These are phyloP conservation scores for Pseudolaguvia tuberculata DNA, from an alignment of 2,113 vertebrate species.

Conservation along the genomic window DNA sequence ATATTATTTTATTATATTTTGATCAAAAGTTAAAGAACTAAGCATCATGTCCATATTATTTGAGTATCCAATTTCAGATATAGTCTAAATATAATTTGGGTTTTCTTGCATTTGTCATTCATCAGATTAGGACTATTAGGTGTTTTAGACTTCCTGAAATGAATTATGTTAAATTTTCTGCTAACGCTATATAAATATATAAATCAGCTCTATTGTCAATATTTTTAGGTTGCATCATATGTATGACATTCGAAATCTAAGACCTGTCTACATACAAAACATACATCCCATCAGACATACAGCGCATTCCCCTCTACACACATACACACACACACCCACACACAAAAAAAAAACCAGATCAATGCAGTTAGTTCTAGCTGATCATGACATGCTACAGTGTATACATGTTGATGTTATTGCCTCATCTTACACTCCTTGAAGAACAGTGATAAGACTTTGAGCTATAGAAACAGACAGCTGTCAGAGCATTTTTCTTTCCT, in stretches of 20 bases:
- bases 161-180: background rate
- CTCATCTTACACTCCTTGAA: slow-evolving; percentile 50
- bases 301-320: background rate
- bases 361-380: slow-evolving; percentile 48
- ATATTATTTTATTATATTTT: no score
- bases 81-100: no score
- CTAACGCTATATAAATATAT: background rate
- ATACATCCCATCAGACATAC: background rate
- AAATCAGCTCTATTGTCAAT: background rate
- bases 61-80: no score
- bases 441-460: slow-evolving; percentile 37
- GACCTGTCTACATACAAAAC: background rate
- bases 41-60: no score
- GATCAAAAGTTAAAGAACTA: no score
- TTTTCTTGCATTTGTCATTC: background rate
- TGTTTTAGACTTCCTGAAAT: background rate
- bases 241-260: background rate
- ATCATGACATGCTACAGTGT: slow-evolving; percentile 60
- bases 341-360: slow-evolving; percentile 22
- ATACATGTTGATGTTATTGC: slow-evolving; percentile 60
- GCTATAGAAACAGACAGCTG: slow-evolving; percentile 58
- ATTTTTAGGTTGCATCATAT: background rate
- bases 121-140: background rate
- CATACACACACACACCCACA: slow-evolving; percentile 22
- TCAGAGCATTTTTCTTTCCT: slow-evolving; percentile 57